A percentile compares a stretch with the other conserved stretches of the same genome.
These are phyloP conservation scores for Eremophila alpestris DNA, from an alignment of 2,797 vertebrate genomes.

Conservation along the genomic window DNA sequence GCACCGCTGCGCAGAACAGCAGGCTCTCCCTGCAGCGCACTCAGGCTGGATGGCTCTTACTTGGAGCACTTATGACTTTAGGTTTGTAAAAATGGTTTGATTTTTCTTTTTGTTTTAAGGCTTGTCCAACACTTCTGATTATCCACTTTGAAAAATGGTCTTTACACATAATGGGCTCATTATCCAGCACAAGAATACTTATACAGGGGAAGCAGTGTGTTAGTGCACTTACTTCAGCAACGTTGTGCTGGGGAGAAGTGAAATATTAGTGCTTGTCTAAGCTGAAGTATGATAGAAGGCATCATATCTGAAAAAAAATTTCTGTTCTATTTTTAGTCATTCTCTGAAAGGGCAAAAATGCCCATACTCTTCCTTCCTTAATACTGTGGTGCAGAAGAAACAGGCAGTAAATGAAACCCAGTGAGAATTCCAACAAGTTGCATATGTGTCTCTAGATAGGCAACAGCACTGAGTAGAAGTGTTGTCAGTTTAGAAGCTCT, in stretches of 20 bases:
- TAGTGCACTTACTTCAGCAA: neutral
- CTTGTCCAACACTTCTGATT: neutral
- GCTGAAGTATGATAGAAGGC: neutral
- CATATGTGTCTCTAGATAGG: neutral
- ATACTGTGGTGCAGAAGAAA: neutral
- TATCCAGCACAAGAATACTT: neutral
- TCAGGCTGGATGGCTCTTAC: constrained; percentile 96
- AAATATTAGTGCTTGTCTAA: neutral
- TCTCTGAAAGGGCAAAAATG: neutral
- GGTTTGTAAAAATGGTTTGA: constrained; percentile 74
- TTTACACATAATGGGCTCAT: neutral
- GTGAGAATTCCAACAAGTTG: neutral
- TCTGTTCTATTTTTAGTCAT: neutral
- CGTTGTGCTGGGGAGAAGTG: neutral
- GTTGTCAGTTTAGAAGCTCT: neutral
- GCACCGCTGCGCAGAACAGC: constrained; percentile 96
- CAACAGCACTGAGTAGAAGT: neutral
- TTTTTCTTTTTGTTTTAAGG: neutral
- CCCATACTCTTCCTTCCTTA: neutral
- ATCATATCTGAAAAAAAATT: neutral
- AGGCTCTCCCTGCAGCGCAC: constrained; percentile 95
- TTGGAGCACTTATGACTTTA: constrained; percentile 97
- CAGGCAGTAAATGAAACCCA: neutral
- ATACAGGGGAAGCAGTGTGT: neutral
- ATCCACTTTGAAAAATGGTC: neutral